Conservation (phyloP, 2,797 vertebrate genomes). For the Argentina silus region DNA sequence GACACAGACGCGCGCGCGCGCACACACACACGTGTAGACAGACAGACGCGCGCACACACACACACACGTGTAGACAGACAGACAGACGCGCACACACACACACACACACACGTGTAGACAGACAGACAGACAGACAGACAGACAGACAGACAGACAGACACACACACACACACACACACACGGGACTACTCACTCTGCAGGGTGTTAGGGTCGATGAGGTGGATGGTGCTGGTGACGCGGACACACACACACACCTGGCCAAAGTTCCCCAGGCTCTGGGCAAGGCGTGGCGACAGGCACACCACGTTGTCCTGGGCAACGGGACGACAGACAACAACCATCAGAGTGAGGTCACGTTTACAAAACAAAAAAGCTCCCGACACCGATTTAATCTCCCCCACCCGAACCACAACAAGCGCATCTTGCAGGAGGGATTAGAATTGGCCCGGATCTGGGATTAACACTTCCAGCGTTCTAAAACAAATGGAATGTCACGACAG, state of each 20-base stretch:
- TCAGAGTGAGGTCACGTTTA: not conserved
- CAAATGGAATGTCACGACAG: not conserved
- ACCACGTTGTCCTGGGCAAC: slow-evolving; percentile 91
- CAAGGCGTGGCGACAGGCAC: slow-evolving; percentile 92
- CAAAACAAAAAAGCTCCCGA: no score
- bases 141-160: not conserved
- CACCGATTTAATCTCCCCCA: not conserved
- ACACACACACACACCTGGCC: slow-evolving; percentile 94
- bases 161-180: not conserved
- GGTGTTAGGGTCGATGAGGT: slow-evolving; percentile 93
- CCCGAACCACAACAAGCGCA: not conserved
- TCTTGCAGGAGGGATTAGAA: not conserved
- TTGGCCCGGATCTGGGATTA: not conserved
- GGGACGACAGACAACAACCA: slow-evolving; percentile 17
- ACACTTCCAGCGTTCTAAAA: not conserved
- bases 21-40: no score
- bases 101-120: no score
- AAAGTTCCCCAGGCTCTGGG: slow-evolving; percentile 96
- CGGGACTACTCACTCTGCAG: slow-evolving; percentile 86
- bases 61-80: no score
- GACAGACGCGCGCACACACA: no score
- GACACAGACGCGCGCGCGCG: no score
- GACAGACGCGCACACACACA: no score
- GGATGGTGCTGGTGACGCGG: slow-evolving; percentile 91
- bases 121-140: no score